A percentile compares a stretch with the other conserved stretches of the same genome.
Conservation (phyloP, 2,113 vertebrate genomes). For the Phrynosoma platyrhinos region DNA sequence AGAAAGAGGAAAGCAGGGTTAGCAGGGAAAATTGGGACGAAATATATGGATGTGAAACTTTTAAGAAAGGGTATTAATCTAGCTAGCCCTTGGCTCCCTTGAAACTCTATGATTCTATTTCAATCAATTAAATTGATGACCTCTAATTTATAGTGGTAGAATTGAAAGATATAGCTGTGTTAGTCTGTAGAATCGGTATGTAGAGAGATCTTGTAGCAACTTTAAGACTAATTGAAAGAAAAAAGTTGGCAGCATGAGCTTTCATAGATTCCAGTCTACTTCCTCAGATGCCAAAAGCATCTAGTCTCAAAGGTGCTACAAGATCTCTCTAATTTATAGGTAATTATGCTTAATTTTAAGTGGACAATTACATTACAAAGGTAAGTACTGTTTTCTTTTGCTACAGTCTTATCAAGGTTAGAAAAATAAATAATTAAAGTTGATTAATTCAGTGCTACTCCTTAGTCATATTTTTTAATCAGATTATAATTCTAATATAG, state of each 20-base stretch:
- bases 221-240: too few species aligned
- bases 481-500: constrained; percentile 9
- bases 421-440: neutral
- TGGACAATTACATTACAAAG: neutral
- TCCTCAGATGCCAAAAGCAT: too few species aligned
- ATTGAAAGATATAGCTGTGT: too few species aligned
- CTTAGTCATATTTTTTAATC: constrained; percentile 8
- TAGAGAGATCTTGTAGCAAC: too few species aligned
- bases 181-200: too few species aligned
- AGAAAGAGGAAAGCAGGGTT: neutral
- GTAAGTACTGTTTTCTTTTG: neutral
- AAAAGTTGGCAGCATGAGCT: too few species aligned
- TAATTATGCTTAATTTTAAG: neutral
- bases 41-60: neutral
- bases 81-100: too few species aligned
- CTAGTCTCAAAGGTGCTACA: too few species aligned
- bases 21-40: neutral
- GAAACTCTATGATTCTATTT: too few species aligned
- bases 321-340: neutral
- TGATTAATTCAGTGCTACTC: constrained; percentile 9
- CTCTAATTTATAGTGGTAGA: neutral
- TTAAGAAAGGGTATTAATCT: neutral
- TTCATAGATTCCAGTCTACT: too few species aligned
- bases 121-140: neutral
- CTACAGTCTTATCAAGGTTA: neutral